Conservation (phyloP, 2,888 invertebrate species). For the Nephrotoma guestfalica region DNA sequence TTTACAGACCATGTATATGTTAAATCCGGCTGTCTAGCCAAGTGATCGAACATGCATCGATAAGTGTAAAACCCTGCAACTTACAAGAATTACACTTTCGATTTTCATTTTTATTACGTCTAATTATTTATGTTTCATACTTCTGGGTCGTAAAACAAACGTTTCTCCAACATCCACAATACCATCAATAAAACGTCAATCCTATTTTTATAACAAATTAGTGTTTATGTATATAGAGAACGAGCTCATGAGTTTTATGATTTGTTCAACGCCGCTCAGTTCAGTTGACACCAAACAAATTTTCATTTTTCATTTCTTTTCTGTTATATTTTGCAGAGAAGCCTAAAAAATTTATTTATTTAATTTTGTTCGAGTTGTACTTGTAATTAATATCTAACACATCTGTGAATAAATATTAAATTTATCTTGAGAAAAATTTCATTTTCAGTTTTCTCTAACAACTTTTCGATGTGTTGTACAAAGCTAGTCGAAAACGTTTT, state of each 20-base stretch:
- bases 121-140: not conserved
- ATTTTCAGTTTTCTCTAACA: not conserved
- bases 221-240: not conserved
- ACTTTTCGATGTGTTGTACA: not conserved
- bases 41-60: too few relatives aligned
- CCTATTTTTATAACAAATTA: not conserved
- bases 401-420: not conserved
- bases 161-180: not conserved
- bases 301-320: not conserved
- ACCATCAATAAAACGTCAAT: not conserved
- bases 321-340: not conserved
- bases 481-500: not conserved
- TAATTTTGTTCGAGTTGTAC: not conserved
- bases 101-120: not conserved
- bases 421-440: not conserved
- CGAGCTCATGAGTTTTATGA: not conserved
- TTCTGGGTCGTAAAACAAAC: not conserved
- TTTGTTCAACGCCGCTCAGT: not conserved
- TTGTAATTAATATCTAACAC: not conserved
- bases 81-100: not conserved
- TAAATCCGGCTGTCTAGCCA: too few relatives aligned
- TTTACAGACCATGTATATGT: too few relatives aligned
- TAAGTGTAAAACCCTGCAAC: not conserved
- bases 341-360: not conserved
- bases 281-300: not conserved